Base-by-base conservation (phyloP, 2,888 invertebrate species). In the Mechanitis messenoides region DNA sequence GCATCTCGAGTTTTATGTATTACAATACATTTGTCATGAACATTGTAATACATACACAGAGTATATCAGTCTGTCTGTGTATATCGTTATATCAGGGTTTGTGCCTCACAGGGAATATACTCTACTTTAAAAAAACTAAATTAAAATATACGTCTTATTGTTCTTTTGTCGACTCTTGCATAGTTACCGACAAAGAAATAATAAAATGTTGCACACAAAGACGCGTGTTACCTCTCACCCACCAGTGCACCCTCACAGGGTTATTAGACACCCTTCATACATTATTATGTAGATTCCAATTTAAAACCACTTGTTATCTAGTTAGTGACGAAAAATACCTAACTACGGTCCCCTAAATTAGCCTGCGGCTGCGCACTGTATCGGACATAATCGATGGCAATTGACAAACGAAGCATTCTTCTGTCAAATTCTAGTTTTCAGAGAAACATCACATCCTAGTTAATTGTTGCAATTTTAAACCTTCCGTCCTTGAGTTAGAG, bases 271-370 rank as follows among this genome's bases (percentile, higher is more conserved):
- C 75, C 72, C 74, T 77, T 79, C 77, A 75, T 74, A 70, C 79
- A 87, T 88, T 87, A 87, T 87, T 86, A 90, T 90, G 89, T 83
- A 89, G 85, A 90, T 89, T 81, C 80, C 85, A 89, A 90, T 90
- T 90, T 87, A 81, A 88, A 89, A 86, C 89, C 89, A 89, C 89
- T 90, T 87, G 89, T 90, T 90, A 90, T 87, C 87, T 89, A 89
- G 89, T 90, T 90, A 90, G 86, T 75, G 77, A 78, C 82, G 83
- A 88, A 87, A 88, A 90, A 90, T 88, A 86, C 86, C 87, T 88
- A 87, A 78, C 67, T 65, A 62, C 77, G 77, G 71, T 72, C 77
- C 83, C 83, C 87, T 75, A 80, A 79, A 82, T 83, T 85, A 82
- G 87, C 89, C 89, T 70, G 72, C 75, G 90, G 90, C 89, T 79